phyloP scores from a whole-genome alignment of 2,888 invertebrate genomes.

The Oxyscelio sp. region DNA sequence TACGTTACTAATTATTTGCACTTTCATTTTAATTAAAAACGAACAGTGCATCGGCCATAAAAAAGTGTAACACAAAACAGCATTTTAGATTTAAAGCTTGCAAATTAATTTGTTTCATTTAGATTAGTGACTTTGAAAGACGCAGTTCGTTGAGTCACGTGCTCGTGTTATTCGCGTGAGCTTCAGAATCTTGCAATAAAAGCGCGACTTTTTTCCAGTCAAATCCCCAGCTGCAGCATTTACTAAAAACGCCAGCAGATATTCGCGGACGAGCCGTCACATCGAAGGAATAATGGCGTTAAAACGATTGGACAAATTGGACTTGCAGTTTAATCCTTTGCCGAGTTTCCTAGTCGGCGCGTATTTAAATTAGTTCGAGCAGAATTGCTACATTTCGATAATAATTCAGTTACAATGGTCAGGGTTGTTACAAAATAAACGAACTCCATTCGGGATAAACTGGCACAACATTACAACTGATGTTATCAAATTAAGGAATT shows the following conservation, averaged over 20 bases:
- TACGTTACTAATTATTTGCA: conserved; percentile 26
- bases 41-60: conserved; percentile 14
- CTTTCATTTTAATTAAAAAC: conserved; percentile 45
- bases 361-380: conserved; percentile 37
- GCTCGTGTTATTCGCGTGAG: neutral
- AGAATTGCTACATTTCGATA: conserved; percentile 34
- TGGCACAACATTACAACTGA: too few relatives aligned
- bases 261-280: conserved; percentile 4
- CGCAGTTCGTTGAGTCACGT: conserved; percentile 20
- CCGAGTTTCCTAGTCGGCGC: conserved; percentile 5
- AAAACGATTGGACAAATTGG: conserved; percentile 30
- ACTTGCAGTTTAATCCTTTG: conserved; percentile 28
- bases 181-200: neutral
- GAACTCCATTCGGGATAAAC: neutral
- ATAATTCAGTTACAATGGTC: conserved; percentile 34
- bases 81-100: conserved; percentile 33
- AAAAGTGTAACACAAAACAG: conserved; percentile 14
- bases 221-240: neutral
- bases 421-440: conserved; percentile 29
- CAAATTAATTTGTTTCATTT: conserved; percentile 46
- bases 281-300: conserved; percentile 16
- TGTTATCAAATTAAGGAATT: too few relatives aligned
- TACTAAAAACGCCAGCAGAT: too few relatives aligned
- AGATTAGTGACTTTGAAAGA: conserved; percentile 35
- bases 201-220: neutral